A percentile compares a stretch with the other conserved stretches of the same genome.
These are phyloP conservation scores for Alexandromys fortis DNA, from an alignment of 2,113 vertebrate species.

Conservation along the genomic window DNA sequence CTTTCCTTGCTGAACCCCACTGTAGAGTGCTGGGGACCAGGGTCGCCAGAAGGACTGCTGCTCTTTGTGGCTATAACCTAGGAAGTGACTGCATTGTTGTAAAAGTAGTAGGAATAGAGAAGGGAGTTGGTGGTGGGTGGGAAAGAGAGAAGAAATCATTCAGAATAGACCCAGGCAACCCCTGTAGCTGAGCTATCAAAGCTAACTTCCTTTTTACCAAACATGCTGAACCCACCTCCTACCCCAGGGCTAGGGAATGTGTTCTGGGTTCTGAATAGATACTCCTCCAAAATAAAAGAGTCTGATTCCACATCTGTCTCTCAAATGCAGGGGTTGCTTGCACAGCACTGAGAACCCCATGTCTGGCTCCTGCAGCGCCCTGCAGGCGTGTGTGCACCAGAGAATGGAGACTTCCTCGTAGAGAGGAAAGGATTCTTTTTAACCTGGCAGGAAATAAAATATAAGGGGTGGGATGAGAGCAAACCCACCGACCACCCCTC, in stretches of 20 bases:
- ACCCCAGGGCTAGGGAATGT: background rate
- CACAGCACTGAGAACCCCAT: background rate
- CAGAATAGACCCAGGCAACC: background rate
- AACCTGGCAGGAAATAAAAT: constrained; percentile 1
- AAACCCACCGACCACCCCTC: background rate
- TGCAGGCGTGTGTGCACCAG: background rate
- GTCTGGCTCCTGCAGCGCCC: background rate
- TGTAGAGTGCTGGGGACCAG: background rate
- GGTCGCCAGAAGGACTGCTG: background rate
- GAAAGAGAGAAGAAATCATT: background rate
- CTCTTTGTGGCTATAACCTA: background rate
- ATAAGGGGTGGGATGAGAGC: background rate
- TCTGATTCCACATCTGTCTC: background rate
- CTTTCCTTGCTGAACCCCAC: background rate
- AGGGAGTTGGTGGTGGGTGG: background rate
- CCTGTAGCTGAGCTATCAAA: background rate
- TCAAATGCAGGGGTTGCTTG: constrained; percentile 35
- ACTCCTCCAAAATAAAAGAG: constrained; percentile 9
- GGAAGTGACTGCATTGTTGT: background rate
- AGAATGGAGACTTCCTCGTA: background rate
- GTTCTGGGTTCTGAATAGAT: constrained; percentile 31
- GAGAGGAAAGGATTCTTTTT: background rate
- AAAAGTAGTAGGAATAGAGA: background rate
- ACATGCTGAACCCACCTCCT: background rate
- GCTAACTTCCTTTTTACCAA: background rate